A percentile compares a stretch with the other conserved stretches of the same genome.
Evolutionary conservation across 2,888 invertebrate species (phyloP).

Genomic region (Neoscelio sp.): DNA sequence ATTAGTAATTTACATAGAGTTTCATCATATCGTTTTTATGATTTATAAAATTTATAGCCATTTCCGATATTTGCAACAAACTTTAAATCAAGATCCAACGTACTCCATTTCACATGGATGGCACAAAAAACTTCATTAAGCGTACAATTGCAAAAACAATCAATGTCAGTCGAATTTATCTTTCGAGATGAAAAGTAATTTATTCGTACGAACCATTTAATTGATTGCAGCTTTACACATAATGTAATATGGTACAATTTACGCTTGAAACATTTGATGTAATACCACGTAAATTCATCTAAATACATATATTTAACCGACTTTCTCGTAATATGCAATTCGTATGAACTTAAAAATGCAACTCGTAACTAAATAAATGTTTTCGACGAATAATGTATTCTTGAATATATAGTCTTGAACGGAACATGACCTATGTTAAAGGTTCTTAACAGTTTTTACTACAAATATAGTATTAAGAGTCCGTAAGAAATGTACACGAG

Average conservation of each 20-base stretch:
- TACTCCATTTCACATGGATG: neutral
- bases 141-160: neutral
- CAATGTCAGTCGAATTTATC: neutral
- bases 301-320: conserved; percentile 28
- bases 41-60: neutral
- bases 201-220: neutral
- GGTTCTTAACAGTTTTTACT: too few relatives aligned
- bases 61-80: neutral
- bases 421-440: too few relatives aligned
- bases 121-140: neutral
- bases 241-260: conserved; percentile 26
- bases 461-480: too few relatives aligned
- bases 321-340: conserved; percentile 39
- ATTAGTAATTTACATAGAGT: conserved; percentile 3
- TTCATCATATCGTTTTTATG: neutral
- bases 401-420: neutral
- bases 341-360: neutral
- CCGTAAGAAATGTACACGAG: too few relatives aligned
- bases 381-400: conserved; percentile 4
- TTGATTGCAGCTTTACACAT: conserved; percentile 3
- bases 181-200: neutral
- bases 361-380: neutral
- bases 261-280: conserved; percentile 16
- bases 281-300: conserved; percentile 17
- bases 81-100: neutral